Evolutionary conservation across 2,797 vertebrate genomes (phyloP).

Genomic region (Anas bahamensis): DNA sequence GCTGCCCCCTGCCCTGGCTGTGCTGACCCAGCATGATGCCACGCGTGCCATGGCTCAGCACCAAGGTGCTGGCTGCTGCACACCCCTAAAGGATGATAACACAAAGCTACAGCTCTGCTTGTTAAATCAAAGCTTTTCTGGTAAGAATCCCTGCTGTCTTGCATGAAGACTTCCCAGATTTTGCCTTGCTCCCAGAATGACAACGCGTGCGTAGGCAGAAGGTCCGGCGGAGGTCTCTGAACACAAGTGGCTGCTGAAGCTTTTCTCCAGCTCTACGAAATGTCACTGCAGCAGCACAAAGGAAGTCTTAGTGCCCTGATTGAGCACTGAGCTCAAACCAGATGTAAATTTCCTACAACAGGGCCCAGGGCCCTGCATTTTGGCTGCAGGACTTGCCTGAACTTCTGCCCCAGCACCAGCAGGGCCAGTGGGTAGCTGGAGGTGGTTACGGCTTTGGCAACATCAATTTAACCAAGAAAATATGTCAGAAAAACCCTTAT

Average conservation of each 20-base stretch:
- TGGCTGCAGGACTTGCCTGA: background rate
- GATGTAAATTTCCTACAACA: background rate
- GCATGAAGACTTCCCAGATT: background rate
- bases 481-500: background rate
- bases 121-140: background rate
- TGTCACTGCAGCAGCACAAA: background rate
- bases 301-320: background rate
- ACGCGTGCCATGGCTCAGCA: too few relatives aligned
- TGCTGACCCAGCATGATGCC: too few relatives aligned
- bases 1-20: background rate
- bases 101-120: background rate
- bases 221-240: background rate
- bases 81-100: background rate
- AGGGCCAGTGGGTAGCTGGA: background rate
- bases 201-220: background rate
- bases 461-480: background rate
- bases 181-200: background rate
- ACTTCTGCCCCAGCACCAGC: background rate
- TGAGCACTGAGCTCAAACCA: background rate
- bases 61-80: too few relatives aligned
- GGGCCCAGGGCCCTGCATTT: background rate
- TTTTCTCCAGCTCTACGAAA: background rate
- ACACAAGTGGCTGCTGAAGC: background rate
- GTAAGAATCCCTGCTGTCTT: background rate
- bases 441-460: background rate